Evolutionary conservation across 2,113 vertebrate genomes (phyloP).

Genomic region (Apistogramma diplotaenia): DNA sequence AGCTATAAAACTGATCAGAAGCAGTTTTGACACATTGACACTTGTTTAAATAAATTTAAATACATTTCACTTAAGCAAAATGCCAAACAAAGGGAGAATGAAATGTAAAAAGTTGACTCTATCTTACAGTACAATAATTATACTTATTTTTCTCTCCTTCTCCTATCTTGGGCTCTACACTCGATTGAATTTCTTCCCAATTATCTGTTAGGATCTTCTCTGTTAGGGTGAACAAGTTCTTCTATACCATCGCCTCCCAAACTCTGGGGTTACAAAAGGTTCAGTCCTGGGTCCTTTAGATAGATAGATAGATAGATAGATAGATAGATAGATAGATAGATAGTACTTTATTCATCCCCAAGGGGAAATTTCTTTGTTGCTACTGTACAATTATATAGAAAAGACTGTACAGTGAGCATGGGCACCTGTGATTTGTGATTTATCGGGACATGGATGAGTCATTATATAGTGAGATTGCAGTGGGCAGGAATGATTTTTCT

Average conservation of each 20-base stretch:
- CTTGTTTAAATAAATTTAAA: no score
- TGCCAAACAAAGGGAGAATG: not conserved
- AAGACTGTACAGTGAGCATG: no score
- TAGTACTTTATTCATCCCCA: no score
- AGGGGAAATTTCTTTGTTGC: no score
- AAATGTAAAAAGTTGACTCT: not conserved
- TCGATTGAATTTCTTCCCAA: fast-evolving
- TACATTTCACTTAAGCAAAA: not conserved
- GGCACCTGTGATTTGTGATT: no score
- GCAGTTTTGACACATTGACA: no score
- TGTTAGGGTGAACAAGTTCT: not conserved
- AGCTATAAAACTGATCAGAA: not conserved
- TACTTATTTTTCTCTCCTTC: not conserved
- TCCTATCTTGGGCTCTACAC: not conserved
- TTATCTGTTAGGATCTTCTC: not conserved
- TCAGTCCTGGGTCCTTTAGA: not conserved
- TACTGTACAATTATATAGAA: no score
- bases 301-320: no score
- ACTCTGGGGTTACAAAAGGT: not conserved
- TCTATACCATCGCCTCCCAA: not conserved
- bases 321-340: no score
- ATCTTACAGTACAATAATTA: not conserved
- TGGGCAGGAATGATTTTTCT: no score
- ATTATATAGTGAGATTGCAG: no score
- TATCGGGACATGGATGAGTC: no score